A percentile compares a stretch with the other conserved stretches of the same genome.
phyloP scores from a whole-genome alignment of 64 coral and sea anemone species.

The Montipora foliosa region DNA sequence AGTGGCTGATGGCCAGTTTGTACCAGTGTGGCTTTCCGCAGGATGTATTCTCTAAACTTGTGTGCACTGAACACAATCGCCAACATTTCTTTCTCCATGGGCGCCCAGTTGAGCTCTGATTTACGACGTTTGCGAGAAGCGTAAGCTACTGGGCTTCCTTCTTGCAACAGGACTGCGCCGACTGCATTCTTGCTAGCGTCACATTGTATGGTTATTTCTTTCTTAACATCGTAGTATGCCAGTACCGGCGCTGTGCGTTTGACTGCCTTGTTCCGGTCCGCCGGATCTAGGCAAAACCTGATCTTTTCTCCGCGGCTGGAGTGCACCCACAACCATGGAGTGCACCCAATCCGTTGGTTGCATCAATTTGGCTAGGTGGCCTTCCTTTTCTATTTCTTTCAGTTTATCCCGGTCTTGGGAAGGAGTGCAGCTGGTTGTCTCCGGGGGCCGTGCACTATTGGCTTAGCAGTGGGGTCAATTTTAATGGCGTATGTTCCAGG shows the following conservation, averaged over 20 bases:
- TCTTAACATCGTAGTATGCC: conserved; percentile 61
- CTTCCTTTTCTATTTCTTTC: conserved; percentile 24
- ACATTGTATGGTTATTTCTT: conserved; percentile 56
- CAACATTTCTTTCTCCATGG: conserved; percentile 73
- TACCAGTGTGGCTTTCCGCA: conserved; percentile 34
- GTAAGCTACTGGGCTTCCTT: conserved; percentile 54
- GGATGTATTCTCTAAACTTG: conserved; percentile 72
- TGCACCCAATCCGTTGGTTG: conserved; percentile 25
- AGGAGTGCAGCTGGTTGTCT: conserved; percentile 20
- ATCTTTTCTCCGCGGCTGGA: conserved; percentile 15
- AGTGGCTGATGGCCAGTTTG: conserved; percentile 61
- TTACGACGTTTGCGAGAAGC: conserved; percentile 43
- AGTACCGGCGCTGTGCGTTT: conserved; percentile 31
- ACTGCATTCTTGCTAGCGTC: conserved; percentile 72
- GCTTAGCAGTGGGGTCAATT: conserved; percentile 47
- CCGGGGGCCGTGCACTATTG: conserved; percentile 43
- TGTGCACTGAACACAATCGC: conserved; percentile 65
- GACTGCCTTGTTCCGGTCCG: conserved; percentile 2
- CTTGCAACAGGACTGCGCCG: conserved; percentile 59
- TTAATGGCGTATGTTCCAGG: conserved; percentile 52
- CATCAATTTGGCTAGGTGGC: conserved; percentile 43
- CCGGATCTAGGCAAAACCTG: conserved; percentile 20
- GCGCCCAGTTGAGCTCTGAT: conserved; percentile 56
- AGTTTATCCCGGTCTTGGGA: conserved; percentile 14
- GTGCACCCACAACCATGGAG: conserved; percentile 19